Conservation (phyloP, 2,888 invertebrate species). For the Diachrysia chrysitis region DNA sequence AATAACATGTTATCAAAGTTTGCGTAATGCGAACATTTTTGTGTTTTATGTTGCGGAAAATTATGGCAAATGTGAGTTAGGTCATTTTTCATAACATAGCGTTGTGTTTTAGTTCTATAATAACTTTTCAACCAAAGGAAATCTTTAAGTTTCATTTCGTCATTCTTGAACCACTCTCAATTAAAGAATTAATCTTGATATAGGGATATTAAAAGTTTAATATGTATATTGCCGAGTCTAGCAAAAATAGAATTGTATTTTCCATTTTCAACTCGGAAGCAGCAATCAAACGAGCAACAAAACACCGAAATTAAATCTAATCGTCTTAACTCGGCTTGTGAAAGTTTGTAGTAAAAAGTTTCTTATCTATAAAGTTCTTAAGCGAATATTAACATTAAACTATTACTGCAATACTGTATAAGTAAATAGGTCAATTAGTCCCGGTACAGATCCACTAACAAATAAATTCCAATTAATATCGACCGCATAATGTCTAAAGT, state of each 20-base stretch:
- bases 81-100: constrained; percentile 9
- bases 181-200: too few relatives aligned
- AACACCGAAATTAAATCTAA: not conserved
- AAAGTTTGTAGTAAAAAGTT: not conserved
- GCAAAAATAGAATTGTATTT: not conserved
- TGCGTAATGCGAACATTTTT: constrained; percentile 13
- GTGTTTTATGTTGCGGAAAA: constrained; percentile 53
- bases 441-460: constrained; percentile 14
- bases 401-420: not conserved
- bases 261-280: not conserved
- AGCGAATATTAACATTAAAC: not conserved
- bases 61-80: constrained; percentile 24
- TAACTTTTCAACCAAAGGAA: not conserved
- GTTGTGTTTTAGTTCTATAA: constrained; percentile 12
- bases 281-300: not conserved
- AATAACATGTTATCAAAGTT: constrained; percentile 34
- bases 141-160: not conserved
- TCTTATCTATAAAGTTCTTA: not conserved
- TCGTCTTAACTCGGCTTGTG: not conserved
- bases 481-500: too few relatives aligned
- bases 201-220: too few relatives aligned
- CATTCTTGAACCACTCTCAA: too few relatives aligned
- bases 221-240: not conserved
- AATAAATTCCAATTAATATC: constrained; percentile 39
- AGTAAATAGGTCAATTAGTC: constrained; percentile 18